Evolutionary conservation across 2,113 vertebrate species (phyloP), one percentile per base, ranked within the genome.

Genomic region (Rynchops niger): DNA sequence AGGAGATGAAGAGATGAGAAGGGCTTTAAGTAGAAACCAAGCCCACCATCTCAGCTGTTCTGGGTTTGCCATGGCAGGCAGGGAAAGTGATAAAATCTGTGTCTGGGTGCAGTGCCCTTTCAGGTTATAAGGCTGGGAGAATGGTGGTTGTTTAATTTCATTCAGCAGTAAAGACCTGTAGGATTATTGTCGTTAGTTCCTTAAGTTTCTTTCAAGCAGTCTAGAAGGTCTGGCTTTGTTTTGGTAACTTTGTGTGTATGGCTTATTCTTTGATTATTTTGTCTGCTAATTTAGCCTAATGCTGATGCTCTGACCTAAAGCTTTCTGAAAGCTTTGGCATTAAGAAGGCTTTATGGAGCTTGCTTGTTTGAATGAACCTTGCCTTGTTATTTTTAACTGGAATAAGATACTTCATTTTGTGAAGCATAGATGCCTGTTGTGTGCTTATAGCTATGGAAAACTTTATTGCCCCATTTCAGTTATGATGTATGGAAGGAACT

Each of bases 71-170:
- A 69, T 45, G 25, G 12, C 43, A 45, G 67, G 42, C 30, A 47
- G 59, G 50, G 50, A 86, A 89, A 86, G 43, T 89, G 69, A 38
- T 50, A 86, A 77, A 88, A 92, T 3, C 79, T 77, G 19, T 71
- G 52, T 26, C 43, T 69, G 22, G 6, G 14, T 22, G 3, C 65
- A 6, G 5, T 5, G 1, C 2, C 7, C 3, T 63, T 50, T 38
- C 26, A 14, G 16, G 1, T 72, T 0, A 12, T 1, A 7, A 10
- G 4, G 5, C 3, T 74, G 22, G 40, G 40, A 27, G 21, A 21
- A 1, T 5, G 17, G 9, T 34, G 9, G 4, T 29, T 86, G 58
- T 6, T 59, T 65, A 55, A 3, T 20, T 55, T 5, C 8, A 23
- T 23, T 13, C 3, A 6, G 21, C 8, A 19, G 5, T 10, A 36